Percentiles rank a stretch among this genome's conserved stretches.
phyloP scores from a whole-genome alignment of 2,113 vertebrate genomes.

The Petroica traversi region DNA sequence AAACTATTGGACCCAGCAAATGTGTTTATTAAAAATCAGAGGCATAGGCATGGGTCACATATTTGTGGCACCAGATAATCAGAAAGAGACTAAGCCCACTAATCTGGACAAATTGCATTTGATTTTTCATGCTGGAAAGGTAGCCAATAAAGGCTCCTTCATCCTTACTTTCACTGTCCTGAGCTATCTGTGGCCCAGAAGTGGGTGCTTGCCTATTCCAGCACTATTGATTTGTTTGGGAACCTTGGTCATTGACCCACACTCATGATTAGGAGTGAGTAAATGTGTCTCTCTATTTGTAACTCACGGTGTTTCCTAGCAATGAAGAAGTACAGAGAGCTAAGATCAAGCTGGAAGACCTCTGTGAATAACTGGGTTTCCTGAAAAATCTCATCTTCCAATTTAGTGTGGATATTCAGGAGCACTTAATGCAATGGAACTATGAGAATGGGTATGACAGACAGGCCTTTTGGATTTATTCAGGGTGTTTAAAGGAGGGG shows the following conservation, averaged over 20 bases:
- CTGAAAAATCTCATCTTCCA: not conserved
- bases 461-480: not conserved
- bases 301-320: constrained; percentile 39
- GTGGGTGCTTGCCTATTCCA: constrained; percentile 53
- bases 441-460: not conserved
- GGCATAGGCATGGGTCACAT: constrained; percentile 59
- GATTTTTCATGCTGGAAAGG: constrained; percentile 64
- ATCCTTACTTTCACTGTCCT: constrained; percentile 11
- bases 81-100: constrained; percentile 63
- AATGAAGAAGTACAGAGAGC: constrained; percentile 40
- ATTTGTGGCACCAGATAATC: constrained; percentile 69
- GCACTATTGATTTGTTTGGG: constrained; percentile 60
- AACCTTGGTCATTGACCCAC: constrained; percentile 36
- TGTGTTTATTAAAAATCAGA: constrained; percentile 78
- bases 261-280: constrained; percentile 56
- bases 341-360: not conserved
- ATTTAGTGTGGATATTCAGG: not conserved
- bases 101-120: constrained; percentile 75
- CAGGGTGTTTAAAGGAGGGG: not conserved
- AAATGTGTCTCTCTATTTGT: constrained; percentile 61
- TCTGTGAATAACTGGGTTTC: not conserved
- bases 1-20: constrained; percentile 71
- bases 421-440: not conserved
- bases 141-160: constrained; percentile 44
- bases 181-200: not conserved